Base-by-base conservation (phyloP, 2,113 vertebrate genomes). In the Oreotrochilus melanogaster region DNA sequence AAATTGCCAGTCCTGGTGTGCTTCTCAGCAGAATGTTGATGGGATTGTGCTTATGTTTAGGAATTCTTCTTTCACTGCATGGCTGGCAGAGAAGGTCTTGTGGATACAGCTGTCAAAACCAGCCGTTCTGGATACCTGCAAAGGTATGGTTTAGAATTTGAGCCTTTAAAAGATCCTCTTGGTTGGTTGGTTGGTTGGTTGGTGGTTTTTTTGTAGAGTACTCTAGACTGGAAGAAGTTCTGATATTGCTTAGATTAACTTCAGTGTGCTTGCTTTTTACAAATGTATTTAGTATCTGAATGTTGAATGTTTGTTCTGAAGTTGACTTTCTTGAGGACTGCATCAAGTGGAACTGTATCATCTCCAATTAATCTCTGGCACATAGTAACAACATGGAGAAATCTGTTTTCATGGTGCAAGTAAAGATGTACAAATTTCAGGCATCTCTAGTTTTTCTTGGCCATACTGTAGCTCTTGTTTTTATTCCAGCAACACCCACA, bases 11-110 rank as follows among this genome's bases (percentile, higher is more conserved):
- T 9, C 5, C 51, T 47, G 14, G 14, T 64, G 31, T 18, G 19
- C 13, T 80, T 43, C 10, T 28, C n/a, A 25, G 31, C 47, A 90
- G 60, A 35, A 61, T 22, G 22, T 39, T 95, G 53, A 95, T 81
- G 53, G 15, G 9, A 4, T 25, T 97, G 8, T 95, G 64, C 24
- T 94, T 97, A 9, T 93, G 16, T 96, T 24, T 97, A 99, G 99
- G 99, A 99, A 93, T 99, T 99, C 96, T 99, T 99, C 98, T 99
- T 99, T 78, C 99, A 99, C 92, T 99, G 99, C 94, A 99, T 99
- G 99, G 99, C 99, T 25, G 99, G 99, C 57, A 98, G 99, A 89
- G 99, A 99, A 93, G 99, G 99, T 17, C 98, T 99, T 6, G 99
- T 99, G 16, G 99, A 99, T 92, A 99, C 99, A 1, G 99, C 99